These are phyloP conservation scores for Campylomormyrus numenius DNA, from an alignment of 2,113 vertebrate species.

Conservation along the genomic window DNA sequence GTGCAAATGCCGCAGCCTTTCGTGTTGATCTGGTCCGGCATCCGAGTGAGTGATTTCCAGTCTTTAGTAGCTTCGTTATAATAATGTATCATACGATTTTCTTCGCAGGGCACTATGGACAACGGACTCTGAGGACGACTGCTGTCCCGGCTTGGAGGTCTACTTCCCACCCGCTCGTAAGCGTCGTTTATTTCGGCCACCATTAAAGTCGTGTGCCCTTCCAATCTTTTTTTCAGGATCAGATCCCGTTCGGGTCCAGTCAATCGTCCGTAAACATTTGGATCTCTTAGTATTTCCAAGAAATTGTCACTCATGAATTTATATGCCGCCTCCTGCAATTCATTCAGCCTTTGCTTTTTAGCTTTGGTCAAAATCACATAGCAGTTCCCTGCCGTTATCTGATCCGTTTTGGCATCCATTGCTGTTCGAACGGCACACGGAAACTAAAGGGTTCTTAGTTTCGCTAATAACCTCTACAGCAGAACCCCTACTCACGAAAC, in stretches of 20 bases:
- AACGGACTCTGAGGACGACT: conserved; percentile 81
- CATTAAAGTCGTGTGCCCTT: conserved; percentile 74
- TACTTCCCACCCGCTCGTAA: conserved; percentile 71
- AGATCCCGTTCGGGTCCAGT: conserved; percentile 82
- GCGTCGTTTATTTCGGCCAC: conserved; percentile 81
- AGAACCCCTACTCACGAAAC: conserved; percentile 74
- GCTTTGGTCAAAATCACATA: conserved; percentile 80
- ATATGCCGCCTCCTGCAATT: conserved; percentile 83
- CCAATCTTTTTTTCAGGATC: conserved; percentile 76
- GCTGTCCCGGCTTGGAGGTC: conserved; percentile 72
- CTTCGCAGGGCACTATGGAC: conserved; percentile 73
- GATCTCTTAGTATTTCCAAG: conserved; percentile 81
- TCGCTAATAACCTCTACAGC: conserved; percentile 85
- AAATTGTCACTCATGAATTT: conserved; percentile 93
- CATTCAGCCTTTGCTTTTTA: conserved; percentile 80
- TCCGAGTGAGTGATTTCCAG: conserved; percentile 76
- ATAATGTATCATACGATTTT: conserved; percentile 73
- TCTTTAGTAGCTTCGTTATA: conserved; percentile 61
- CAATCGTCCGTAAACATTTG: conserved; percentile 78
- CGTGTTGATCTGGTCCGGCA: conserved; percentile 80
- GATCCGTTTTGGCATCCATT: conserved; percentile 78
- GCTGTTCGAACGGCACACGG: conserved; percentile 83
- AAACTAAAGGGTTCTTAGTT: conserved; percentile 82
- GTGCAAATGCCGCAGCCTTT: conserved; percentile 89
- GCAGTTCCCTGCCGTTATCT: conserved; percentile 80